Evolutionary conservation across 2,888 invertebrate species (phyloP), one percentile per base, ranked within the genome.

Genomic region (Callosobruchus maculatus): DNA sequence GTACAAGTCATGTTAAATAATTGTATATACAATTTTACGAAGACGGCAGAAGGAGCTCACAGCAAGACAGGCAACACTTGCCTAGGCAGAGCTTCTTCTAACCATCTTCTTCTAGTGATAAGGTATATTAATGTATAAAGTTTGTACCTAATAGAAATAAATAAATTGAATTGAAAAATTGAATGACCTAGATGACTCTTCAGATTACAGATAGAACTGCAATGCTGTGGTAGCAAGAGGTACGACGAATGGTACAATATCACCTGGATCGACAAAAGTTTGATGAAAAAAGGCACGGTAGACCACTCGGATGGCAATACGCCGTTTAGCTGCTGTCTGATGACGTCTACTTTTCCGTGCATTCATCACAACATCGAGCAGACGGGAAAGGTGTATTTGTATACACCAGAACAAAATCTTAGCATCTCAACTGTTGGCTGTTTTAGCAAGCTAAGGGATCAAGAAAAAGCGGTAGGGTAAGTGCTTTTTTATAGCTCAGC

Each of bases 181-280:
- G n/a, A n/a, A n/a, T n/a, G n/a, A n/a, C n/a, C n/a, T 49, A 1
- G 4, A 18, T 18, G 13, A 1, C 18, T 49, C 1, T 49, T 13
- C 67, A 77, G 77, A 30, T 81, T 92, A 78, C 92, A 92, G 84
- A 90, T 91, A 0, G 88, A 90, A 77, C 90, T 92, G 79, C 90
- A 90, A 75, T 92, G 92, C 83, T 92, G 92, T 81, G 92, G 92
- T 0, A 88, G 90, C 71, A 89, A 89, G 70, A 88, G 87, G 77
- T 91, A 89, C 79, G 88, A 89, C 75, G 92, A 92, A 81, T 92
- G 92, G 92, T 91, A 91, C 80, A 88, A 85, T 73, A 89, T 92
- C 74, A 87, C 89, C 0, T 92, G 92, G 92, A 89, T 88, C 83
- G 88, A 80, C 83, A 85, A 72, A 83, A 80, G 88, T 86, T 84